Evolutionary conservation across 2,888 invertebrate genomes (phyloP).

Genomic region (Andricus quercusramuli): DNA sequence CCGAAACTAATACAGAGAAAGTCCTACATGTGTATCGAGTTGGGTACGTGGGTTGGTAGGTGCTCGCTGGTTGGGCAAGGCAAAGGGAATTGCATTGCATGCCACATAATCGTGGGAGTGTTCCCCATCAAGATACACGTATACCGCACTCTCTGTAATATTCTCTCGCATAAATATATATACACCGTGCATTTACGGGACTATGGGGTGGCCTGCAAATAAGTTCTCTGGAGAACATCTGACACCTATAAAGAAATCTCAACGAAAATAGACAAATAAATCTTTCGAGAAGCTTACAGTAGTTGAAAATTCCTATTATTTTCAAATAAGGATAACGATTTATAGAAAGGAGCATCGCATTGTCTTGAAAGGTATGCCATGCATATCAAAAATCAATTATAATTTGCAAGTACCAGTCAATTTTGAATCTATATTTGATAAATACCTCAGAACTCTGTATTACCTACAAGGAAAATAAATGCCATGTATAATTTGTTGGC

Average conservation of each 20-base stretch:
- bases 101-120: slow-evolving; percentile 76
- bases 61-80: slow-evolving; percentile 67
- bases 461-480: not conserved
- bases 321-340: not conserved
- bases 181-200: slow-evolving; percentile 68
- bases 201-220: slow-evolving; percentile 65
- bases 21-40: slow-evolving; percentile 56
- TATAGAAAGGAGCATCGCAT: not conserved
- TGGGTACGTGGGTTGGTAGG: slow-evolving; percentile 56
- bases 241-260: not conserved
- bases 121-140: slow-evolving; percentile 76
- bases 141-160: slow-evolving; percentile 71
- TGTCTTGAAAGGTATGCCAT: too few relatives aligned
- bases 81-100: slow-evolving; percentile 74
- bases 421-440: not conserved
- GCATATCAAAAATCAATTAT: not conserved
- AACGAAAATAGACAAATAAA: not conserved
- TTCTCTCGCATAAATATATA: slow-evolving; percentile 72
- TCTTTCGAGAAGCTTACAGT: not conserved
- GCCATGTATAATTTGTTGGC: not conserved
- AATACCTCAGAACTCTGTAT: not conserved
- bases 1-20: slow-evolving; percentile 49
- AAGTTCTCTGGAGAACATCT: slow-evolving; percentile 27
- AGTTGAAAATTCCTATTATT: not conserved
- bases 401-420: not conserved